A percentile compares a stretch with the other conserved stretches of the same genome.
phyloP scores from a whole-genome alignment of 2,888 invertebrate species.

The Hydropsyche betteni region DNA sequence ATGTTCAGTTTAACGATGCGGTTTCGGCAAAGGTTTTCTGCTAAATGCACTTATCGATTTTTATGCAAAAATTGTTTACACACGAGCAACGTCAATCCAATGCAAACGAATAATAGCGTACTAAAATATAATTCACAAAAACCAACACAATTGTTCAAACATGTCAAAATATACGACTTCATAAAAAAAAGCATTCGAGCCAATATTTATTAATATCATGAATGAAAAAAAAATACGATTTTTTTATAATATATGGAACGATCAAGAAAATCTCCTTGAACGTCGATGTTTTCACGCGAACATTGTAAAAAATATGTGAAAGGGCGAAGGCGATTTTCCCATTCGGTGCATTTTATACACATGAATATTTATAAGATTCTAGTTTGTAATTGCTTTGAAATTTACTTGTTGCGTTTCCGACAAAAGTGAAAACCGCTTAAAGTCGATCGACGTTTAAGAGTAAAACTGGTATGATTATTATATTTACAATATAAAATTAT shows the following conservation, averaged over 20 bases:
- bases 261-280: background rate
- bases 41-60: too few relatives aligned
- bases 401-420: too few relatives aligned
- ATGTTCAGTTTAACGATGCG: too few relatives aligned
- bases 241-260: too few relatives aligned
- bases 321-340: background rate
- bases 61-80: too few relatives aligned
- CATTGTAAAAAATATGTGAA: slow-evolving; percentile 8
- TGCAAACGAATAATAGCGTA: too few relatives aligned
- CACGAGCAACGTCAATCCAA: too few relatives aligned
- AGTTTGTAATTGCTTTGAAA: background rate
- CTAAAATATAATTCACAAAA: background rate
- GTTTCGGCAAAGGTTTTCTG: too few relatives aligned
- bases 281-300: background rate
- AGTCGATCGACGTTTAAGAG: too few relatives aligned
- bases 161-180: slow-evolving; percentile 12
- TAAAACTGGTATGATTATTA: too few relatives aligned
- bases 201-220: background rate
- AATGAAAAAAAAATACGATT: background rate
- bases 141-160: background rate
- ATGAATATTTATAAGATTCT: background rate
- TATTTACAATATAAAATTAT: too few relatives aligned
- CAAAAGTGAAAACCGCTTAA: too few relatives aligned
- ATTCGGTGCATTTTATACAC: background rate
- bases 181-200: background rate